Evolutionary conservation across 1,140 invertebrate genomes (phyloP).

Genomic region (Bombus confusus): DNA sequence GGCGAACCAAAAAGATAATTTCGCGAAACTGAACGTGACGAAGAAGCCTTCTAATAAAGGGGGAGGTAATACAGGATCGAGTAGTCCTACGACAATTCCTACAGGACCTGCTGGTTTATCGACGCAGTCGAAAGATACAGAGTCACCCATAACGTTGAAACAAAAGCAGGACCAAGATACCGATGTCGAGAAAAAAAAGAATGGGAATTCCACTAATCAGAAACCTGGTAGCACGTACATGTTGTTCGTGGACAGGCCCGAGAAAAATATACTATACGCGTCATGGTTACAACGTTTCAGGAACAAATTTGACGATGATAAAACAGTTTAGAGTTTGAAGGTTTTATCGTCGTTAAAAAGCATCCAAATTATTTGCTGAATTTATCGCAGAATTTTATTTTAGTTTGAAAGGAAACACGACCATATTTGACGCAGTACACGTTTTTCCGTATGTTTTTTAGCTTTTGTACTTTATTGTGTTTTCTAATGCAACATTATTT

Average conservation of each 20-base stretch:
- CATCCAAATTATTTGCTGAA: background rate
- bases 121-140: no score
- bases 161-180: background rate
- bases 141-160: no score
- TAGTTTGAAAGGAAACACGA: background rate
- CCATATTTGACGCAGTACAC: background rate
- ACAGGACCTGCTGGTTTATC: background rate
- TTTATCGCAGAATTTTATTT: background rate
- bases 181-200: background rate
- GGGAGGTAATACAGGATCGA: background rate
- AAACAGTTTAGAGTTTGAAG: conserved; percentile 8
- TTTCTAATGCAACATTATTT: conserved; percentile 4
- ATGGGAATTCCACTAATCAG: no score
- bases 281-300: conserved; percentile 64
- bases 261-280: conserved; percentile 66
- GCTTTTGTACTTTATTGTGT: background rate
- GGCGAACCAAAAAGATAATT: background rate
- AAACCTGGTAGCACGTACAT: no score
- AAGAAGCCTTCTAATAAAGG: background rate
- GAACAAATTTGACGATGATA: conserved; percentile 8
- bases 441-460: background rate
- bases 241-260: conserved; percentile 23
- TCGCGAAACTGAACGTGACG: background rate
- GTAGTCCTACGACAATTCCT: background rate
- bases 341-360: no score